phyloP scores from a whole-genome alignment of 2,888 invertebrate genomes.

The Ypsolopha scabrella region DNA sequence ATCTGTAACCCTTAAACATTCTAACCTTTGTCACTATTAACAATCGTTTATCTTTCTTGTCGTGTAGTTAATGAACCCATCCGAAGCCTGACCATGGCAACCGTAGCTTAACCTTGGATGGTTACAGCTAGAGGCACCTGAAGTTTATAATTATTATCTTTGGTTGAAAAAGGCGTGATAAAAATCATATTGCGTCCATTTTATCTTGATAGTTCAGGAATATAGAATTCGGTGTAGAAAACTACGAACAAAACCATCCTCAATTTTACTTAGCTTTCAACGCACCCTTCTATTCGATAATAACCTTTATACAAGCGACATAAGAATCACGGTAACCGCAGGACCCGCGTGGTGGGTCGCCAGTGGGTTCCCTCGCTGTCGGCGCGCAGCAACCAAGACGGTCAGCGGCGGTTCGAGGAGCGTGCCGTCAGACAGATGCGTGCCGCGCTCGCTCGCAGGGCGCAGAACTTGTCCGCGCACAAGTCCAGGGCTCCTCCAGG shows the following conservation, averaged over 20 bases:
- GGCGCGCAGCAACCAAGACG: slow-evolving; percentile 88
- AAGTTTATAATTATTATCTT: too few relatives aligned
- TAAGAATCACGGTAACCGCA: slow-evolving; percentile 8
- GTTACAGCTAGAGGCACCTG: too few relatives aligned
- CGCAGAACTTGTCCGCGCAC: slow-evolving; percentile 19
- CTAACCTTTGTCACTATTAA: too few relatives aligned
- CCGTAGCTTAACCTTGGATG: too few relatives aligned
- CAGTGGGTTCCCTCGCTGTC: slow-evolving; percentile 83
- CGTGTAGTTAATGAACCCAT: too few relatives aligned
- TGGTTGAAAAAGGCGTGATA: too few relatives aligned
- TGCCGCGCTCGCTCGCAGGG: slow-evolving; percentile 65
- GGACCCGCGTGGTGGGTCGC: slow-evolving; percentile 61
- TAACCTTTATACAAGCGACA: not conserved
- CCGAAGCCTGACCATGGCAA: too few relatives aligned
- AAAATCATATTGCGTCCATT: too few relatives aligned
- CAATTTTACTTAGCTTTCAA: not conserved
- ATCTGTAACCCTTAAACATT: too few relatives aligned
- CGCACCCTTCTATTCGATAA: not conserved
- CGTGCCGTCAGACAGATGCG: slow-evolving; percentile 78
- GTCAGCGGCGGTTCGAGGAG: slow-evolving; percentile 88
- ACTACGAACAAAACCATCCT: not conserved
- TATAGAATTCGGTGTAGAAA: too few relatives aligned
- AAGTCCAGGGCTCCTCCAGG: slow-evolving; percentile 36
- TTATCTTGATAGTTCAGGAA: too few relatives aligned
- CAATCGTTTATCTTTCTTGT: too few relatives aligned